phyloP scores from a whole-genome alignment of 2,888 invertebrate genomes.

The Eristalis arbustorum region DNA sequence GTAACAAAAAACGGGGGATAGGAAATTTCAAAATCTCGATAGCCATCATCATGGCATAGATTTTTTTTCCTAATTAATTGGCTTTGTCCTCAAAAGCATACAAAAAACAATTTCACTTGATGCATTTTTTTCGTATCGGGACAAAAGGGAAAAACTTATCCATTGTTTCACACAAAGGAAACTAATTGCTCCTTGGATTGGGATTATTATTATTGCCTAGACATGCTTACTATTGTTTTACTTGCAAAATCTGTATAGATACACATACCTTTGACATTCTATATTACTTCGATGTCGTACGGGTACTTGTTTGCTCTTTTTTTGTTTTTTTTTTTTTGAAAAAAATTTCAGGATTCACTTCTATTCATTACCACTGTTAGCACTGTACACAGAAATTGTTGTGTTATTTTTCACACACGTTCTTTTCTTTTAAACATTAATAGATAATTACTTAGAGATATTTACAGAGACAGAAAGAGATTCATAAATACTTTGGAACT shows the following conservation, averaged over 20 bases:
- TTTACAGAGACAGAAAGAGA: slow-evolving; percentile 43
- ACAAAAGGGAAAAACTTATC: background rate
- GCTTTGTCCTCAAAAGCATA: background rate
- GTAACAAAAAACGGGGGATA: background rate
- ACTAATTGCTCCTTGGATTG: background rate
- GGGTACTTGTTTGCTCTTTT: background rate
- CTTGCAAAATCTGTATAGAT: background rate
- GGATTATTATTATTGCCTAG: background rate
- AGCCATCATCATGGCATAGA: background rate
- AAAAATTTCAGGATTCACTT: slow-evolving; percentile 46
- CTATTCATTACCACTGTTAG: slow-evolving; percentile 39
- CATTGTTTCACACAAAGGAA: background rate
- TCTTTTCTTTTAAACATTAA: slow-evolving; percentile 5
- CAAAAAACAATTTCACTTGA: background rate
- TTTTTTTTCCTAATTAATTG: background rate
- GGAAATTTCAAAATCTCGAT: background rate
- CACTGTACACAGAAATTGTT: background rate
- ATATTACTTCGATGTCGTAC: slow-evolving; percentile 46
- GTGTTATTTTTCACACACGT: background rate
- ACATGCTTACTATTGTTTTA: background rate
- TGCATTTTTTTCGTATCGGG: background rate
- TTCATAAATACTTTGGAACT: slow-evolving; percentile 22
- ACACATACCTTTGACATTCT: slow-evolving; percentile 64
- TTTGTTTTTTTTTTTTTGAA: background rate
- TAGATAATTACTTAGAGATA: slow-evolving; percentile 6